Percentiles rank a stretch among this genome's conserved stretches.
These are phyloP conservation scores for Dasyornis broadbenti DNA, from an alignment of 2,113 vertebrate genomes.

Conservation along the genomic window DNA sequence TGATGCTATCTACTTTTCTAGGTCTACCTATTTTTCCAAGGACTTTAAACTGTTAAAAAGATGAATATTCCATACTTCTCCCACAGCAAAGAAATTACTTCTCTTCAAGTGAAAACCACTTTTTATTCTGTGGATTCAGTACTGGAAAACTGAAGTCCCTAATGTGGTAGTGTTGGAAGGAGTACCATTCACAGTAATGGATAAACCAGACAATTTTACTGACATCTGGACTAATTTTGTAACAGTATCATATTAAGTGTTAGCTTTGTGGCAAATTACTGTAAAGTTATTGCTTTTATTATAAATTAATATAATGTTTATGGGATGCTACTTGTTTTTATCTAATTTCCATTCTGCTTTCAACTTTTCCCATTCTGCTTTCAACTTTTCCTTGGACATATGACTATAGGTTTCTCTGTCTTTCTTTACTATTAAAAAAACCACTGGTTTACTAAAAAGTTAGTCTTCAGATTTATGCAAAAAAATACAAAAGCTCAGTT, in stretches of 20 bases:
- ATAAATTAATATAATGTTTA: neutral
- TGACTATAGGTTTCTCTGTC: neutral
- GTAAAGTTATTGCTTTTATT: neutral
- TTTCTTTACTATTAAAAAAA: neutral
- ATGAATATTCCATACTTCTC: neutral
- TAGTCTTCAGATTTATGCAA: neutral
- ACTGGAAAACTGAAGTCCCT: neutral
- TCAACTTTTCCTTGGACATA: neutral
- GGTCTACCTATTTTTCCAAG: neutral
- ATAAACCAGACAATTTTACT: neutral
- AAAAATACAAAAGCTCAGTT: neutral
- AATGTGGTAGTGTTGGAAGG: neutral
- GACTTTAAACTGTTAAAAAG: neutral
- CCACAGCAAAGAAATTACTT: slow-evolving; percentile 3
- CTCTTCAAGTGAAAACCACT: neutral
- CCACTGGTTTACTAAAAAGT: neutral
- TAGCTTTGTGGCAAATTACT: neutral
- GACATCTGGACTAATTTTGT: neutral
- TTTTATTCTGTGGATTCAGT: neutral
- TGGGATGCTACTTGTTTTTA: neutral
- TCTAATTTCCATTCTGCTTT: neutral
- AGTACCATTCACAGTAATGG: neutral
- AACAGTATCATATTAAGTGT: neutral
- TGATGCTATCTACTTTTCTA: neutral
- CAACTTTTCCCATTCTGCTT: neutral